phyloP scores from a whole-genome alignment of 2,797 vertebrate genomes.

The Pelodytes ibericus region DNA sequence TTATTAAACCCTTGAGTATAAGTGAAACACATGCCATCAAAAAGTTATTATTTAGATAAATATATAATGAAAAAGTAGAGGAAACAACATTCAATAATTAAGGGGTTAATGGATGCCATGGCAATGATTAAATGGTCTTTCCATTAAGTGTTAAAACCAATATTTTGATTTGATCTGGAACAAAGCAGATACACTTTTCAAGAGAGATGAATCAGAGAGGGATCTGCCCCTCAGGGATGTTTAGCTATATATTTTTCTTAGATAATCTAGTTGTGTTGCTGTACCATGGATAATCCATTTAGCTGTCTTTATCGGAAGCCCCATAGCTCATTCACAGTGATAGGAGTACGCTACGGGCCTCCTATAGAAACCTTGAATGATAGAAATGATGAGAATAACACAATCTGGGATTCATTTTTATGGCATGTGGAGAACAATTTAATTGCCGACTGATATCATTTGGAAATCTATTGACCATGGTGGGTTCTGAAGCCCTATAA shows the following conservation, averaged over 20 bases:
- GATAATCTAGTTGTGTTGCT: conserved; percentile 74
- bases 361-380: conserved; percentile 53
- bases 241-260: conserved; percentile 71
- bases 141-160: background rate
- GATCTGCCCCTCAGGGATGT: conserved; percentile 67
- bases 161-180: background rate
- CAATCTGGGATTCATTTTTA: conserved; percentile 19
- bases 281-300: conserved; percentile 76
- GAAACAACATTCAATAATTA: background rate
- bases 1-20: too few relatives aligned
- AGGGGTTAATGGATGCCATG: background rate
- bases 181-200: conserved; percentile 34
- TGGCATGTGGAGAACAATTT: background rate
- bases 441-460: too few relatives aligned
- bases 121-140: background rate
- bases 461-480: too few relatives aligned
- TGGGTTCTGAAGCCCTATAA: too few relatives aligned
- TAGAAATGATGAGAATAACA: conserved; percentile 51
- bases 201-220: conserved; percentile 66
- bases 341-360: conserved; percentile 60
- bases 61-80: background rate
- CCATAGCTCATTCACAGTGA: conserved; percentile 64
- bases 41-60: background rate
- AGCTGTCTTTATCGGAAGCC: conserved; percentile 75
- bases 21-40: too few relatives aligned